These are phyloP conservation scores for Poeciliopsis paucimaculata DNA, from an alignment of 2,797 vertebrate species.

Conservation along the genomic window DNA sequence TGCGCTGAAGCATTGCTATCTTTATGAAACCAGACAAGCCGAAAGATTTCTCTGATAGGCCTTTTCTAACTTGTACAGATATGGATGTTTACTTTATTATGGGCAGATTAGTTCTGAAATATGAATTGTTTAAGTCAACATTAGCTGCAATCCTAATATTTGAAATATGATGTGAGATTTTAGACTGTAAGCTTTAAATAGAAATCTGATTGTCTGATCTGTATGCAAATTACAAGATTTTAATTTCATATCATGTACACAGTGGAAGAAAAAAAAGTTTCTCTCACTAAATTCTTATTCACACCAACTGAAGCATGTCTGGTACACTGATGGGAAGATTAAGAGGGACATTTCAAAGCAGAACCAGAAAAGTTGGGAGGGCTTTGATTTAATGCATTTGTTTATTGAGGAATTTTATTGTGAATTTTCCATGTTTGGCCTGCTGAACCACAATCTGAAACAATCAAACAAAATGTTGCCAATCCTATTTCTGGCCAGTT, in stretches of 20 bases:
- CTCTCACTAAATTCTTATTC: neutral
- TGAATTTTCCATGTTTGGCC: neutral
- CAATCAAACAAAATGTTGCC: neutral
- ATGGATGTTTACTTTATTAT: conserved; percentile 32
- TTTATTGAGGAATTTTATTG: neutral
- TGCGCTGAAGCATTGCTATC: conserved; percentile 18
- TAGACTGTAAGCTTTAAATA: neutral
- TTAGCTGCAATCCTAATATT: neutral
- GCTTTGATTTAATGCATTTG: neutral
- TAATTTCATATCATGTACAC: neutral
- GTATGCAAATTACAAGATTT: neutral
- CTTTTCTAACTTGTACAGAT: conserved; percentile 12
- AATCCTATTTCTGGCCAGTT: neutral
- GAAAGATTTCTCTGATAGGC: conserved; percentile 23
- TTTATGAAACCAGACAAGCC: conserved; percentile 20
- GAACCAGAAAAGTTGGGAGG: neutral
- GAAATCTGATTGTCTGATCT: neutral
- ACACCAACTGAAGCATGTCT: neutral
- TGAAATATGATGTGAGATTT: neutral
- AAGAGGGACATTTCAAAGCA: neutral
- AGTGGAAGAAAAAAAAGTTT: neutral
- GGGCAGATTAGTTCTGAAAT: conserved; percentile 12
- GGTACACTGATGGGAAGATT: neutral
- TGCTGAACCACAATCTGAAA: neutral
- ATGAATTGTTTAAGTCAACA: conserved; percentile 1